phyloP scores from a whole-genome alignment of 2,797 vertebrate species.

The Hyperoplus lanceolatus region DNA sequence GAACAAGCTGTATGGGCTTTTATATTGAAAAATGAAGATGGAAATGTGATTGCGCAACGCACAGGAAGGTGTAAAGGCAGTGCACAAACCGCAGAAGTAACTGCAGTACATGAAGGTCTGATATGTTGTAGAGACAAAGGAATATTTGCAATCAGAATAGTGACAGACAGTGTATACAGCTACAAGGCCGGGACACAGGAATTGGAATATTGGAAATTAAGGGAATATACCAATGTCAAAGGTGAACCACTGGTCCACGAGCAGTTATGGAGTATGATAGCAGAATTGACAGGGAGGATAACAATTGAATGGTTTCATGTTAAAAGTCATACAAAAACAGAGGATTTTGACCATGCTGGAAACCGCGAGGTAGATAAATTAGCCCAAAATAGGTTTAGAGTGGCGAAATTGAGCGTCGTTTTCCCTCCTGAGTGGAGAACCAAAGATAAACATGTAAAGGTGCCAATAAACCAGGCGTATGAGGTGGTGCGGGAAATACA shows the following conservation, averaged over 20 bases:
- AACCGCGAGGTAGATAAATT: no score
- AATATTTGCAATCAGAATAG: no score
- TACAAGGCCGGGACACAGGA: background rate
- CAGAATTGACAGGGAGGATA: no score
- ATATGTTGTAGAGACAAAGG: no score
- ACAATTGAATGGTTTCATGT: no score
- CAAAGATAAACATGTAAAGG: fast-evolving
- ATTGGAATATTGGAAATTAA: background rate
- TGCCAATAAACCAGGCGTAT: background rate
- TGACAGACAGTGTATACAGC: no score
- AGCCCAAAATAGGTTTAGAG: background rate
- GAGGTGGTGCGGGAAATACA: background rate
- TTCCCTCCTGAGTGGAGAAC: background rate
- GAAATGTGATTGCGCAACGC: background rate
- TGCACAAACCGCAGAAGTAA: background rate
- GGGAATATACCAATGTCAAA: background rate
- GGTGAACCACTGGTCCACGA: no score
- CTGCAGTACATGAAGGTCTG: background rate
- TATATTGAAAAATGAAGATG: background rate
- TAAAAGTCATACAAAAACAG: no score
- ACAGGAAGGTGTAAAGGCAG: background rate
- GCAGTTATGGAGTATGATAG: no score
- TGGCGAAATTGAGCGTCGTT: fast-evolving
- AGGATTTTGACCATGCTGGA: no score
- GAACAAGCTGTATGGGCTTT: background rate